phyloP scores from a whole-genome alignment of 2,797 vertebrate species.

The Sebastes taczanowskii region DNA sequence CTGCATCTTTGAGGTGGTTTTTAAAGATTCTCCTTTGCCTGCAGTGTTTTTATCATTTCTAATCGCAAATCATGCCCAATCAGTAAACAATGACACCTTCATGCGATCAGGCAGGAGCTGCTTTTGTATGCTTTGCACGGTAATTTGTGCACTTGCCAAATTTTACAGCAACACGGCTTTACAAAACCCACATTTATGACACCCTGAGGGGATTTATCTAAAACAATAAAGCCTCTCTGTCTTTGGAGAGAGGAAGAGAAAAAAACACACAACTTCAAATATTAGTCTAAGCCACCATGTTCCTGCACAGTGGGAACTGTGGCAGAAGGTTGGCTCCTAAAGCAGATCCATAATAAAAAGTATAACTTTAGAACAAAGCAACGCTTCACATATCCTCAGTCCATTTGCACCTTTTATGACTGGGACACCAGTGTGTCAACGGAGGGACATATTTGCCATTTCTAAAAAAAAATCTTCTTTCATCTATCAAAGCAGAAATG shows the following conservation, averaged over 20 bases:
- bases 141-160: constrained; percentile 41
- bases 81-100: constrained; percentile 22
- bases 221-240: constrained; percentile 61
- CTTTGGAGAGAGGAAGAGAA: not conserved
- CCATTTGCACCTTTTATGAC: constrained; percentile 39
- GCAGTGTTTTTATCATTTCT: not conserved
- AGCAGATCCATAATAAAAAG: constrained; percentile 1
- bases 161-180: constrained; percentile 29
- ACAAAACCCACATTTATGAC: constrained; percentile 53
- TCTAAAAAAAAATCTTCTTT: constrained; percentile 44
- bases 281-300: constrained; percentile 49
- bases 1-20: not conserved
- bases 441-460: constrained; percentile 42
- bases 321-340: constrained; percentile 23
- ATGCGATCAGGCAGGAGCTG: not conserved
- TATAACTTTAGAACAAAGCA: constrained; percentile 32
- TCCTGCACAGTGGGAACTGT: constrained; percentile 41
- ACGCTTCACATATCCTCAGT: constrained; percentile 1
- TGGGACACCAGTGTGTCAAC: constrained; percentile 37
- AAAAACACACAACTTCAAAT: constrained; percentile 32
- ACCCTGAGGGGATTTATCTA: constrained; percentile 40
- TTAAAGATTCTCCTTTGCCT: not conserved
- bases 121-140: constrained; percentile 9
- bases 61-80: not conserved
- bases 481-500: constrained; percentile 39